Base-by-base conservation (phyloP, 2,797 vertebrate species). In the Naso thynnoides region DNA sequence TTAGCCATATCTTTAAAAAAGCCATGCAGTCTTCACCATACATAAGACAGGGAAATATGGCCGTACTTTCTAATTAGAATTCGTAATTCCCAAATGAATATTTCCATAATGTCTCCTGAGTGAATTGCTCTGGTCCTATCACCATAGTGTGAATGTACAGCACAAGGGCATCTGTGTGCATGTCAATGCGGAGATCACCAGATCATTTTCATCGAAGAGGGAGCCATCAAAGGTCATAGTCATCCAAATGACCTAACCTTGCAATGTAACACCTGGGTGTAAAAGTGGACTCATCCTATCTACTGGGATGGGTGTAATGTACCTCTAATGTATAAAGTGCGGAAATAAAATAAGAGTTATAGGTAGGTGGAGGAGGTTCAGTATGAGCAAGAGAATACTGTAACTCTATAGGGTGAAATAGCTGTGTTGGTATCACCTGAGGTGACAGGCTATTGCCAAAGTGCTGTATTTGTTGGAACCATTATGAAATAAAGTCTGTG, bases 401-500 rank as follows among this genome's bases (percentile, higher is more conserved):
- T 92, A 90, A 93, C 86, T 87, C 87, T 93, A 94, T 93, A 88
- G 91, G 90, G 77, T 90, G 88, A 78, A 93, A 91, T 90, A 90
- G 89, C 93, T 89, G 82, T 91, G 92, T 94, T 94, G 92, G 86
- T 92, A 92, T 93, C 92, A 88, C 89, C 89, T 70, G 89, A 91
- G 94, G 94, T 95, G 95, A 95, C 95, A 95, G 91, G 52, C 91
- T 91, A 87, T 91, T 93, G 91, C 91, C 92, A 94, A 80, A 95
- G 94, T 95, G 94, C 95, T 90, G 91, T 94, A 94, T 95, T 94
- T 95, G 95, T 94, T 94, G 93, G 93, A 95, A 91, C 89, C 92
- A 92, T 95, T 95, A 96, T 94, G 92, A 94, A 94, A 93, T 95
- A 92, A 92, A 93, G 91, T 87, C 90, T 76, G 89, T 23, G 90